Conservation (phyloP, 2,888 invertebrate genomes). For the Pseudococcus viburni region DNA sequence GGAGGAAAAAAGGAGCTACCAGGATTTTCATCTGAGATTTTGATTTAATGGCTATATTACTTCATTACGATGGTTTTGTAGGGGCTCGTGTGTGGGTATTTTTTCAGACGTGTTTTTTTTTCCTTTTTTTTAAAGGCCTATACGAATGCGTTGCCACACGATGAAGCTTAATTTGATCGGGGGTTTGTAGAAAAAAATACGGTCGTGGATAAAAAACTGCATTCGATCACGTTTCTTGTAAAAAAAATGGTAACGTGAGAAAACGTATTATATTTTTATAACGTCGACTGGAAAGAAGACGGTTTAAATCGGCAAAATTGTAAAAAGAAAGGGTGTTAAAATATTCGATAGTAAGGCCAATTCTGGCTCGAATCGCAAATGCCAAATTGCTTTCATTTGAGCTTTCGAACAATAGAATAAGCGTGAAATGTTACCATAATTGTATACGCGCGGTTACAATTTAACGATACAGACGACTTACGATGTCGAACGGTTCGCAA, state of each 20-base stretch:
- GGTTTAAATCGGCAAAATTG: neutral
- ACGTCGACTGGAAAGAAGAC: neutral
- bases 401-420: neutral
- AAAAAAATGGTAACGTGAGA: neutral
- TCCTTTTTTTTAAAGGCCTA: neutral
- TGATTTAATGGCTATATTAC: neutral
- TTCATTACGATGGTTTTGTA: neutral
- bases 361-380: slow-evolving; percentile 29
- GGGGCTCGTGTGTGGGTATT: neutral
- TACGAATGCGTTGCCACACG: slow-evolving; percentile 4
- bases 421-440: slow-evolving; percentile 22
- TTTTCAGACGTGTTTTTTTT: neutral
- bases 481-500: neutral
- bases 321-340: neutral
- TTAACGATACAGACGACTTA: neutral
- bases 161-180: slow-evolving; percentile 19
- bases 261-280: slow-evolving; percentile 9
- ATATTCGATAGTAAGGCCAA: slow-evolving; percentile 49
- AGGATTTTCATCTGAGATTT: neutral
- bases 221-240: slow-evolving; percentile 6
- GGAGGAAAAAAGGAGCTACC: slow-evolving; percentile 51
- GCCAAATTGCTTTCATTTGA: slow-evolving; percentile 52
- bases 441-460: slow-evolving; percentile 4
- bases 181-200: neutral
- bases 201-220: neutral